Base-by-base conservation (phyloP, 2,797 vertebrate species). In the Pseudomugil gertrudae region DNA sequence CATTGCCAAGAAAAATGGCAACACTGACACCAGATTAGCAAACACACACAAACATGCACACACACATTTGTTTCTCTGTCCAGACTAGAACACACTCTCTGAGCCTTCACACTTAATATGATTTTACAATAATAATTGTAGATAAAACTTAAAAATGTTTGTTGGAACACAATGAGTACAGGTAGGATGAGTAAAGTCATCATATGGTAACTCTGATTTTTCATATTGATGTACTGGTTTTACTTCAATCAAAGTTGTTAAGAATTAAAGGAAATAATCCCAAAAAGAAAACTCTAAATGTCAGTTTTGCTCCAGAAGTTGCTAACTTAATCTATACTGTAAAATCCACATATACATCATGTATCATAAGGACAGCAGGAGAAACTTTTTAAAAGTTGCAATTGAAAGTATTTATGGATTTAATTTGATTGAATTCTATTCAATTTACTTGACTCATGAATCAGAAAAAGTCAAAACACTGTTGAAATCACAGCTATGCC, bases 401-500 rank as follows among this genome's bases (percentile, higher is more conserved):
- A n/a, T n/a, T n/a, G n/a, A n/a, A n/a, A n/a, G n/a, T n/a, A n/a
- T n/a, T n/a, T 21, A n/a, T n/a, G 40, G 40, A 36, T 26, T 51
- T 26, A 11, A 52, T 69, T 26, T 6, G 6, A 30, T 30, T 30
- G 3, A 30, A 30, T 30, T 30, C 29, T n/a, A n/a, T n/a, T n/a
- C n/a, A n/a, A n/a, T n/a, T n/a, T n/a, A n/a, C n/a, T n/a, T n/a
- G n/a, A n/a, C n/a, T n/a, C n/a, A n/a, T n/a, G n/a, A n/a, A n/a
- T n/a, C n/a, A n/a, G n/a, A n/a, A 21, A 33, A 36, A 29, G 54
- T 48, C 14, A 19, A 54, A 68, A 69, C 32, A 57, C 74, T 79
- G 63, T 74, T 82, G 78, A 86, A 74, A 79, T 84, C 65, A 74
- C 21, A 14, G 56, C 36, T 40, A 75, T 50, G 33, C 36, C 29